phyloP scores from a whole-genome alignment of 2,888 invertebrate species.

The Andrena haemorrhoa region DNA sequence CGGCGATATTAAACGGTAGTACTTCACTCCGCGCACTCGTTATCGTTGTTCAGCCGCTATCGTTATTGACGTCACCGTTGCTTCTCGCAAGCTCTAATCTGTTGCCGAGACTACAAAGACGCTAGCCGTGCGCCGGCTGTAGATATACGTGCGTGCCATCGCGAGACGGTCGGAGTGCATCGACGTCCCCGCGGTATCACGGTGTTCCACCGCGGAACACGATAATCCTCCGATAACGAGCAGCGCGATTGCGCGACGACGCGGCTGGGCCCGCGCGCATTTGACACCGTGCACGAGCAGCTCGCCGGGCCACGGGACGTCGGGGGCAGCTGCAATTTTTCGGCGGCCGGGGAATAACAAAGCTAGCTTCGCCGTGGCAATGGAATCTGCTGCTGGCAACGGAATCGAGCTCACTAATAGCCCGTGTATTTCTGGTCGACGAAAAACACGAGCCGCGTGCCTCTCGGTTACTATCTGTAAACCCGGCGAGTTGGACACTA shows the following conservation, averaged over 20 bases:
- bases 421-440: conserved; percentile 38
- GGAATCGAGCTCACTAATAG: conserved; percentile 40
- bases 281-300: neutral
- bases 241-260: conserved; percentile 42
- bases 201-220: conserved; percentile 40
- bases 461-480: conserved; percentile 33
- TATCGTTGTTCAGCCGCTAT: conserved; percentile 12
- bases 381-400: conserved; percentile 50
- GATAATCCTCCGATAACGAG: conserved; percentile 59
- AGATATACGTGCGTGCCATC: neutral
- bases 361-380: conserved; percentile 44
- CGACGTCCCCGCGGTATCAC: conserved; percentile 32
- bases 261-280: conserved; percentile 7
- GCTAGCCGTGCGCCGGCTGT: conserved; percentile 12
- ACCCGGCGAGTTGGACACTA: neutral
- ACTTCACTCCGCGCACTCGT: neutral
- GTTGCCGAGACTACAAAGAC: conserved; percentile 39
- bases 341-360: conserved; percentile 46
- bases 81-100: conserved; percentile 30
- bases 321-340: conserved; percentile 32
- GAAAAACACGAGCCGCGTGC: conserved; percentile 27
- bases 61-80: conserved; percentile 29
- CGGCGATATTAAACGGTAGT: neutral
- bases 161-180: conserved; percentile 17
- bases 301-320: neutral